These are phyloP conservation scores for Chouioia cunea DNA, from an alignment of 2,888 invertebrate species.

Conservation along the genomic window DNA sequence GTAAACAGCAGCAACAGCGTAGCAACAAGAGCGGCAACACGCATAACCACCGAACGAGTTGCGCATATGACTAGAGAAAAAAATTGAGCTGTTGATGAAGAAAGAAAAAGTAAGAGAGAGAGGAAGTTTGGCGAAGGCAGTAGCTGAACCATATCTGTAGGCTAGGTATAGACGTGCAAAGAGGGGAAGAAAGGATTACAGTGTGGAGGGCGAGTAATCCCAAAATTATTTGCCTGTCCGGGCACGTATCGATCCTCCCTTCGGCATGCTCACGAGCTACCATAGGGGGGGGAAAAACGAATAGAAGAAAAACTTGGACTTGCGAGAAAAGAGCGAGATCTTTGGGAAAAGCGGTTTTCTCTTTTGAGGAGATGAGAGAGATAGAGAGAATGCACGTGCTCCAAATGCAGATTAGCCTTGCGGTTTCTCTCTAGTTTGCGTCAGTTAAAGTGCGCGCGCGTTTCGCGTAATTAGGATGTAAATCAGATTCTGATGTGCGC, in stretches of 20 bases:
- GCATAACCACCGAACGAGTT: slow-evolving; percentile 10
- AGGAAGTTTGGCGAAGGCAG: background rate
- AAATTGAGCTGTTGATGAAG: slow-evolving; percentile 41
- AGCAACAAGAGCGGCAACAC: slow-evolving; percentile 17
- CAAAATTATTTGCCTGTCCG: slow-evolving; percentile 47
- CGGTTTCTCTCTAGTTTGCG: slow-evolving; percentile 29
- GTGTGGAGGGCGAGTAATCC: slow-evolving; percentile 37
- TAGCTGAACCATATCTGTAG: slow-evolving; percentile 22
- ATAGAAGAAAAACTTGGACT: no score
- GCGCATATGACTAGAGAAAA: slow-evolving; percentile 13
- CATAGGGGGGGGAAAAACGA: no score
- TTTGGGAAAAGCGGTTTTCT: background rate
- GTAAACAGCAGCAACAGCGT: slow-evolving; percentile 18
- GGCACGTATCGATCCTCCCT: slow-evolving; percentile 46
- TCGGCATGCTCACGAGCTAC: no score
- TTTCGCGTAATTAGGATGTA: slow-evolving; percentile 59
- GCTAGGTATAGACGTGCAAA: background rate
- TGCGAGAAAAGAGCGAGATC: no score
- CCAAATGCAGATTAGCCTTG: slow-evolving; percentile 57
- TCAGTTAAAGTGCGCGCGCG: slow-evolving; percentile 39
- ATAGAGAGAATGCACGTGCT: slow-evolving; percentile 44
- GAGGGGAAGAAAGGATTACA: slow-evolving; percentile 30
- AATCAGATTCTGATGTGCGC: slow-evolving; percentile 57
- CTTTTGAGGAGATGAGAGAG: background rate
- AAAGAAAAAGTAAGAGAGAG: background rate